Evolutionary conservation across 2,113 vertebrate genomes (phyloP).

Genomic region (Formicarius rufipectus): DNA sequence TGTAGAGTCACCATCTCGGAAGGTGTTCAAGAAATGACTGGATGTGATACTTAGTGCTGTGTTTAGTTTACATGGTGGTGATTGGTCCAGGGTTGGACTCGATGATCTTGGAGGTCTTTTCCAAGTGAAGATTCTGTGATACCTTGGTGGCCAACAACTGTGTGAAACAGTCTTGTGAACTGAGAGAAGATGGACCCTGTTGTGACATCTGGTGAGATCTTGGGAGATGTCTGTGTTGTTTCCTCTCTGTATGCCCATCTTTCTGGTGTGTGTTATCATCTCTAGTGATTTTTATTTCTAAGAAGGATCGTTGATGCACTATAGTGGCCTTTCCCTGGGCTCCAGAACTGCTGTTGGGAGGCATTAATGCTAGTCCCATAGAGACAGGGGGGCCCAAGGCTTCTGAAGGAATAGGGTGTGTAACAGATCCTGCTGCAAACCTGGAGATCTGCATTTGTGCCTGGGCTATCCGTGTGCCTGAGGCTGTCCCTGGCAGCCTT

Average conservation of each 20-base stretch:
- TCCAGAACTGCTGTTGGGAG: neutral
- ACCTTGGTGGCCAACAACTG: neutral
- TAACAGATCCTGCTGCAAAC: neutral
- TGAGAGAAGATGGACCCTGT: neutral
- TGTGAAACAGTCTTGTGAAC: fast-evolving
- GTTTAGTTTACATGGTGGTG: neutral
- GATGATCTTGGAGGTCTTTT: neutral
- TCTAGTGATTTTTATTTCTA: neutral
- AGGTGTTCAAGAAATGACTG: neutral
- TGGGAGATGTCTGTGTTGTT: neutral
- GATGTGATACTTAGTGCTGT: fast-evolving
- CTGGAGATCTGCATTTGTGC: neutral
- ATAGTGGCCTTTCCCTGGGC: neutral
- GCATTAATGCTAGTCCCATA: neutral
- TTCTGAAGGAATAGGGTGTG: neutral
- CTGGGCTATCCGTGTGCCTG: neutral
- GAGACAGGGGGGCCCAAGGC: neutral
- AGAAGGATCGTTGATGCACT: neutral
- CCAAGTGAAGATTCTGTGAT: neutral
- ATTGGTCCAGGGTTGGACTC: neutral
- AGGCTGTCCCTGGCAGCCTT: neutral
- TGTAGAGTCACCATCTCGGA: neutral
- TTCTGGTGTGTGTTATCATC: neutral
- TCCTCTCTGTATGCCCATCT: neutral
- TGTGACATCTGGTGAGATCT: neutral